A percentile compares a stretch with the other conserved stretches of the same genome.
These are phyloP conservation scores for Ditula angustiorana DNA, from an alignment of 2,888 invertebrate species.

Conservation along the genomic window DNA sequence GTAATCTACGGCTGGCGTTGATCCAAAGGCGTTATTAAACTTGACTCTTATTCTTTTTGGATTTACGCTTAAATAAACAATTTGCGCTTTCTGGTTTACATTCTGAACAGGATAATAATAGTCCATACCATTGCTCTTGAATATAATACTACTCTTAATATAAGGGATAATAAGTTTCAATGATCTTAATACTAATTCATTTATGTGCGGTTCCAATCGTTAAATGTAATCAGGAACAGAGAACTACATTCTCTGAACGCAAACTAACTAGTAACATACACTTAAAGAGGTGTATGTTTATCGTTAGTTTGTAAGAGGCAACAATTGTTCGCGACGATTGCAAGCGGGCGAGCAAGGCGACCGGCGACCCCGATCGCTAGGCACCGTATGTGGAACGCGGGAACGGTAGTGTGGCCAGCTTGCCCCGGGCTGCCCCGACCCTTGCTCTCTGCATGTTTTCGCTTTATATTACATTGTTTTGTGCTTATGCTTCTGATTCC, in stretches of 20 bases:
- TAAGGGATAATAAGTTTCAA: slow-evolving; percentile 13
- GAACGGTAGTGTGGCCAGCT: slow-evolving; percentile 74
- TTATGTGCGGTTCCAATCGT: slow-evolving; percentile 18
- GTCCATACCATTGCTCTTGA: background rate
- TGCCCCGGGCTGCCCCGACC: slow-evolving; percentile 67
- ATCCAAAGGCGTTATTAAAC: slow-evolving; percentile 35
- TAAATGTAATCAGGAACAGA: slow-evolving; percentile 25
- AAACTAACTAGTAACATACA: slow-evolving; percentile 38
- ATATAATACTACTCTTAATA: slow-evolving; percentile 2
- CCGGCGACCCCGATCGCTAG: slow-evolving; percentile 60
- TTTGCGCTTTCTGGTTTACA: slow-evolving; percentile 12
- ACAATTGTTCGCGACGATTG: slow-evolving; percentile 41
- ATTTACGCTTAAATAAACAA: slow-evolving; percentile 17
- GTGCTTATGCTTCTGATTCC: slow-evolving; percentile 31
- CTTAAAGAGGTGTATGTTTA: slow-evolving; percentile 39
- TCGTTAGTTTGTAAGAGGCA: slow-evolving; percentile 40
- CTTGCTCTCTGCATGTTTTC: slow-evolving; percentile 48
- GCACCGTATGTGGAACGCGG: slow-evolving; percentile 76
- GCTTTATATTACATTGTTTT: slow-evolving; percentile 40
- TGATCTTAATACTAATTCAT: slow-evolving; percentile 25
- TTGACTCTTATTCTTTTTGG: slow-evolving; percentile 30
- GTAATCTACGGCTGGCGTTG: slow-evolving; percentile 50
- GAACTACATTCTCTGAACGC: slow-evolving; percentile 18
- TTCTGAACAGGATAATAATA: background rate
- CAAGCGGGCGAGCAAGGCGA: slow-evolving; percentile 34